A percentile compares a stretch with the other conserved stretches of the same genome.
Conservation (phyloP, 1,140 invertebrate genomes). For the Eriosoma lanigerum region DNA sequence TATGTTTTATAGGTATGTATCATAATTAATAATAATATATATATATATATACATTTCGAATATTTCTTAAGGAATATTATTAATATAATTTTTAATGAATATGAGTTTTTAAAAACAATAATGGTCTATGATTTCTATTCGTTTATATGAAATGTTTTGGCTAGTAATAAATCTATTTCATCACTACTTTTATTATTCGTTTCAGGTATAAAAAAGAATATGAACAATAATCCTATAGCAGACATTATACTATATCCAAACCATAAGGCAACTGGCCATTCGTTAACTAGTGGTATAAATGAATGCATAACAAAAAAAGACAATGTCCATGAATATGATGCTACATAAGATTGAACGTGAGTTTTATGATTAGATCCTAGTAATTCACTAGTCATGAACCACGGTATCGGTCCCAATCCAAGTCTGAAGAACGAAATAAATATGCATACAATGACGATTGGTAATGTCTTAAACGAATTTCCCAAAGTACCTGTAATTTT, state of each 20-base stretch:
- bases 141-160: not conserved
- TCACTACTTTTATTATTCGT: constrained; percentile 84
- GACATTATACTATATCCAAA: constrained; percentile 78
- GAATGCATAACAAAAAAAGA: constrained; percentile 64
- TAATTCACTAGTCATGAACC: constrained; percentile 70
- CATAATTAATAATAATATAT: too few relatives aligned
- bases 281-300: constrained; percentile 58
- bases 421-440: constrained; percentile 64
- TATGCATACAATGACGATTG: constrained; percentile 58
- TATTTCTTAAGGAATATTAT: too few relatives aligned
- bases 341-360: constrained; percentile 61
- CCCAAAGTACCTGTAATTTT: not conserved
- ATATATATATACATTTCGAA: too few relatives aligned
- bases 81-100: too few relatives aligned
- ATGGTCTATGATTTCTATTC: too few relatives aligned
- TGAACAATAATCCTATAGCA: constrained; percentile 70
- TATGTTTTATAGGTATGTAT: too few relatives aligned
- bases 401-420: constrained; percentile 74
- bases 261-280: constrained; percentile 50
- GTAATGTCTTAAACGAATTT: not conserved
- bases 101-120: too few relatives aligned
- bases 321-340: constrained; percentile 61
- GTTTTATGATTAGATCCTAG: constrained; percentile 68
- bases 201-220: constrained; percentile 80
- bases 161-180: constrained; percentile 73